phyloP scores from a whole-genome alignment of 2,888 invertebrate species.

The Abscondita cerata region DNA sequence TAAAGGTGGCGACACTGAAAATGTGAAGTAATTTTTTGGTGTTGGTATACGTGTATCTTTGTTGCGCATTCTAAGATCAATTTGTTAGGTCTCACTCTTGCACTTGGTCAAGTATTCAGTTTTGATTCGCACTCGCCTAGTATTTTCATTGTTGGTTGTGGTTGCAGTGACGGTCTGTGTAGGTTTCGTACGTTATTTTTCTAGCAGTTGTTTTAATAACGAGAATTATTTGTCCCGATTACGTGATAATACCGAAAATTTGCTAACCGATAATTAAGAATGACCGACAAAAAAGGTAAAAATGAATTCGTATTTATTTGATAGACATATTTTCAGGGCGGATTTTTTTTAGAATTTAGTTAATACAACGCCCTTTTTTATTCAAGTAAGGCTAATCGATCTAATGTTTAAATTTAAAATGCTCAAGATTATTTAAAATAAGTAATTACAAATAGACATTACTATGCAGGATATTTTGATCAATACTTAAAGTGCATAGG shows the following conservation, averaged over 20 bases:
- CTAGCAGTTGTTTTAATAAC: constrained; percentile 26
- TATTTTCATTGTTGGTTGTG: constrained; percentile 15
- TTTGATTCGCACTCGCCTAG: background rate
- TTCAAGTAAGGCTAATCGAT: background rate
- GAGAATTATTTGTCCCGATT: constrained; percentile 16
- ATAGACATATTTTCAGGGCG: background rate
- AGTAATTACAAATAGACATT: constrained; percentile 39
- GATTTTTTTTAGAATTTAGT: background rate
- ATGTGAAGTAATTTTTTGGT: no score
- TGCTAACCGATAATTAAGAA: constrained; percentile 34
- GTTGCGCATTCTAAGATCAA: no score
- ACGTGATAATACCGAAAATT: constrained; percentile 15
- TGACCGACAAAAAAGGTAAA: constrained; percentile 52
- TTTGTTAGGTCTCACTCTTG: no score
- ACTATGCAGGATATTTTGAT: constrained; percentile 57
- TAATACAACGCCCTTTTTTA: constrained; percentile 7
- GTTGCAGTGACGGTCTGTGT: constrained; percentile 19
- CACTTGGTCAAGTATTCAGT: no score
- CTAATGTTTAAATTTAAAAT: background rate
- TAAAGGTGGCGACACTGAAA: no score
- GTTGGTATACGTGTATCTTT: no score
- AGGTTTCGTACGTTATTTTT: constrained; percentile 1
- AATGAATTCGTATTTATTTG: constrained; percentile 16
- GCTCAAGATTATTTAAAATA: constrained; percentile 7
- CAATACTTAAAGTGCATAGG: constrained; percentile 55